These are phyloP conservation scores for Ifrita kowaldi DNA, from an alignment of 2,113 vertebrate genomes.

Conservation along the genomic window DNA sequence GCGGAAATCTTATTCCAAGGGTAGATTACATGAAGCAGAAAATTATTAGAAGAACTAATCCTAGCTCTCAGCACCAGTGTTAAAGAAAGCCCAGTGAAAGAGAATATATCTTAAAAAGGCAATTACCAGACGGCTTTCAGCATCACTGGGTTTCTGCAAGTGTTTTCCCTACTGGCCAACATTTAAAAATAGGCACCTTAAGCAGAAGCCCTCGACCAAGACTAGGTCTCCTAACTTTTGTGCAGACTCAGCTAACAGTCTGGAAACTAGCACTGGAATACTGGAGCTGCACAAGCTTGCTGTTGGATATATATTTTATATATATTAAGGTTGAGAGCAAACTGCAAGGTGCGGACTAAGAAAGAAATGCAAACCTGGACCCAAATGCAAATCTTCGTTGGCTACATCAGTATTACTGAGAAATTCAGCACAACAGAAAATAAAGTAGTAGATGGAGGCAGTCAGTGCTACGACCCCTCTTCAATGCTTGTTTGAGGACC, in stretches of 20 bases:
- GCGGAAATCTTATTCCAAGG: neutral
- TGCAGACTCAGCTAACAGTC: neutral
- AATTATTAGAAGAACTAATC: neutral
- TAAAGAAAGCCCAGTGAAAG: neutral
- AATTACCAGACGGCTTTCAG: neutral
- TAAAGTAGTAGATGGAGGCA: neutral
- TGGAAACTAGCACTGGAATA: neutral
- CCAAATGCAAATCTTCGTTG: neutral
- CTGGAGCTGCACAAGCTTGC: neutral
- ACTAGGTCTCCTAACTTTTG: neutral
- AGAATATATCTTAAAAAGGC: neutral
- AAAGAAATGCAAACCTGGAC: neutral
- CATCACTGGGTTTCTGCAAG: neutral
- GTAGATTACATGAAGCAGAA: neutral
- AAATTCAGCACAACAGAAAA: neutral
- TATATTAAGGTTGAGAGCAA: accelerated
- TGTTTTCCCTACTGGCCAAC: neutral
- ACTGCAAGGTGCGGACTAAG: neutral
- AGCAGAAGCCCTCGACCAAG: neutral
- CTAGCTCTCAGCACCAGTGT: neutral
- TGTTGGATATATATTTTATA: neutral
- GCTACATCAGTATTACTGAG: neutral
- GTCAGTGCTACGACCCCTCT: neutral
- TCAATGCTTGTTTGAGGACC: neutral
- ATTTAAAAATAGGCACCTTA: neutral